Evolutionary conservation across 1,140 invertebrate genomes (phyloP), one percentile per base, ranked within the genome.

Genomic region (Pseudomyrmex concolor): DNA sequence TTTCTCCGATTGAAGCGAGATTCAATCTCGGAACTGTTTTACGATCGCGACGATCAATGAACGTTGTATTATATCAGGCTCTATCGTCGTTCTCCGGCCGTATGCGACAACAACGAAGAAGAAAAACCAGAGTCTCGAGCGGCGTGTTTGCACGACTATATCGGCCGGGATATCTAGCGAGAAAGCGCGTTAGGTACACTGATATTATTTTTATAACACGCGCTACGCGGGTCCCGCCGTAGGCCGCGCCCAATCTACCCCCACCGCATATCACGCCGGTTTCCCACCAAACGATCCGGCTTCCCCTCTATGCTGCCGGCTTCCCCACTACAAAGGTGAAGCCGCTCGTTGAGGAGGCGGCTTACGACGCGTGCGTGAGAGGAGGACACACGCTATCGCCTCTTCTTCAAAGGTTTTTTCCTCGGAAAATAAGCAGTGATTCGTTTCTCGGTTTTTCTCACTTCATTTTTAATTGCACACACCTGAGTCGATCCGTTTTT

Each of bases 211-310:
- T 92, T 92, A 89, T 92, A 92, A 91, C 89, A 88, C 76, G 87
- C 86, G 86, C 87, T 80, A 85, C 76, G 89, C 85, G 86, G 83
- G 85, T 70, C 43, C 78, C 73, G 82, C 55, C 67, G 57, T 92
- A 93, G 87, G 92, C 92, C 92, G 92, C 92, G 92, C 92, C 92
- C 92, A 92, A 88, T 89, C 70, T 88, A 72, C 89, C 92, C 91
- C 90, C 89, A 91, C 92, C 25, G 8, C 63, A 12, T 12, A 0
- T 12, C 50, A 12, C 25, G 0, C 50, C 22, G 17, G 51, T 12
- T 60, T 54, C 55, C 55, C 78, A 78, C 76, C 34, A 57, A 22
- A 15, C 45, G 17, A 1, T 45, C 7, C 8, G 45, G 12, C 54
- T 78, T 81, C 84, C 77, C 86, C 87, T 77, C 81, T 76, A 82